Conservation (phyloP, 2,888 invertebrate genomes). For the Drosophila peninsularis region DNA sequence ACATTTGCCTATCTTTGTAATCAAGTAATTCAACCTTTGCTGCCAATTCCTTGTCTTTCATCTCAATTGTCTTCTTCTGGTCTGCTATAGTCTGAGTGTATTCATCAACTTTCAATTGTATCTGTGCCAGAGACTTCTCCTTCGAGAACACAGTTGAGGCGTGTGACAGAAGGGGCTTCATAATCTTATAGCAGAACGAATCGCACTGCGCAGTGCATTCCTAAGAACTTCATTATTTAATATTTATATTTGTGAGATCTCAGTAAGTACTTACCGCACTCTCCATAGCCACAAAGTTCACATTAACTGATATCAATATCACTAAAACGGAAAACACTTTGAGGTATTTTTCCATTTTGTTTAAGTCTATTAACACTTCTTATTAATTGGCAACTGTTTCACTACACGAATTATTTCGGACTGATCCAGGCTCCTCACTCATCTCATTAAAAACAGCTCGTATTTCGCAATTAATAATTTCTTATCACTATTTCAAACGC, state of each 20-base stretch:
- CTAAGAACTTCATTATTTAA: neutral
- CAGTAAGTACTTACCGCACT: neutral
- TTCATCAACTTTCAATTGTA: neutral
- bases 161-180: neutral
- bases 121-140: neutral
- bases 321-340: neutral
- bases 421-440: neutral
- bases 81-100: neutral
- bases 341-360: neutral
- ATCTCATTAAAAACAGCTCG: neutral
- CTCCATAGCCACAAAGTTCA: neutral
- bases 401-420: neutral
- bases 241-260: too few relatives aligned
- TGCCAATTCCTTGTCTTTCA: neutral
- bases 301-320: neutral
- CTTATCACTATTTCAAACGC: neutral
- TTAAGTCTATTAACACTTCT: too few relatives aligned
- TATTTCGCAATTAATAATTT: neutral
- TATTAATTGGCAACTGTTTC: neutral
- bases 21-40: neutral
- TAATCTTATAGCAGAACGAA: neutral
- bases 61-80: neutral
- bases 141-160: neutral
- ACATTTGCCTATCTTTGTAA: neutral
- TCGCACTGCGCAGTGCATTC: neutral